A percentile compares a stretch with the other conserved stretches of the same genome.
Conservation (phyloP, 2,113 vertebrate genomes). For the Salvelinus sp. region DNA sequence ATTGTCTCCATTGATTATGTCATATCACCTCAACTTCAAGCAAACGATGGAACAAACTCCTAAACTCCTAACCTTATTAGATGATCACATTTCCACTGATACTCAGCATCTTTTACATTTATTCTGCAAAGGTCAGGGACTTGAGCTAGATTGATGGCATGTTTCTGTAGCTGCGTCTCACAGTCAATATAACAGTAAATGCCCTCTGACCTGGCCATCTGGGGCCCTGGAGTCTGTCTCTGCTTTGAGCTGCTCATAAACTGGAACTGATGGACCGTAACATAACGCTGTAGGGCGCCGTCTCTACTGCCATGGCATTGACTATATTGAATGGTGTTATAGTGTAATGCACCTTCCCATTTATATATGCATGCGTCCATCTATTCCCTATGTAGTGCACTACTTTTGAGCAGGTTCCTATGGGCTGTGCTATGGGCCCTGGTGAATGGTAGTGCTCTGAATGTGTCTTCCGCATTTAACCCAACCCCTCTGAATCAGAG, state of each 20-base stretch:
- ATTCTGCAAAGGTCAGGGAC: constrained; percentile 15
- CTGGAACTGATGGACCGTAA: constrained; percentile 66
- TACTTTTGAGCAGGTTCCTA: too few relatives aligned
- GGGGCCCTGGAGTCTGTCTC: constrained; percentile 16
- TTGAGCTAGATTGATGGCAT: constrained; percentile 42
- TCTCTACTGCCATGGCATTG: constrained; percentile 26
- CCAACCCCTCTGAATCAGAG: too few relatives aligned
- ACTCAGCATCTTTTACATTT: constrained; percentile 2
- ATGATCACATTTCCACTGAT: not conserved
- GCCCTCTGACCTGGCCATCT: constrained; percentile 46
- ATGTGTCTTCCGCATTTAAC: too few relatives aligned
- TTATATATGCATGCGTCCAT: not conserved
- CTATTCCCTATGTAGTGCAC: too few relatives aligned
- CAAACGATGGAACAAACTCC: not conserved
- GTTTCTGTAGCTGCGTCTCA: constrained; percentile 9
- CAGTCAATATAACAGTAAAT: constrained; percentile 58
- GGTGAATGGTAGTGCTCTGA: too few relatives aligned
- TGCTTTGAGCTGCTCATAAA: constrained; percentile 59
- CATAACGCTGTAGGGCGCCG: constrained; percentile 24
- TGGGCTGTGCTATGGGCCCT: too few relatives aligned
- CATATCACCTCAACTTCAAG: not conserved
- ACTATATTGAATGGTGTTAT: constrained; percentile 3
- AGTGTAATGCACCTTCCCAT: constrained; percentile 56
- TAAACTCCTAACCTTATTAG: not conserved
- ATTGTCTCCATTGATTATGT: too few relatives aligned